Evolutionary conservation across 2,113 vertebrate genomes (phyloP).

Genomic region (Epinephelus cyanopodus): DNA sequence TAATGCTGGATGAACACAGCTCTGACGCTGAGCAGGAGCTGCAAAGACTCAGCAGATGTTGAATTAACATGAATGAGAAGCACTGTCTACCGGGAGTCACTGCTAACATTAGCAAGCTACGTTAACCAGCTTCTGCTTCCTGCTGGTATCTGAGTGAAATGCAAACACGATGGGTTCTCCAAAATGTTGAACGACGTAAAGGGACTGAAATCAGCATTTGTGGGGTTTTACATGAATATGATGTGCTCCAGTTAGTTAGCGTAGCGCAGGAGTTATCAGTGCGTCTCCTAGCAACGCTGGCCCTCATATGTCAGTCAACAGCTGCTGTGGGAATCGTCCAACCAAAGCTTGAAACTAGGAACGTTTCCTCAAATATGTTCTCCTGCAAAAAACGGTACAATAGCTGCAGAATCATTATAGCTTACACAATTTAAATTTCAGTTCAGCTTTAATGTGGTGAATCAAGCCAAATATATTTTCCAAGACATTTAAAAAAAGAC

Average conservation of each 20-base stretch:
- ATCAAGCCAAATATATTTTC: constrained; percentile 6
- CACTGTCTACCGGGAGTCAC: no score
- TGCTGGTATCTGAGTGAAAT: no score
- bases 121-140: no score
- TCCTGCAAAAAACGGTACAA: background rate
- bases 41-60: no score
- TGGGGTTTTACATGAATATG: no score
- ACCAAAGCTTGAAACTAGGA: background rate
- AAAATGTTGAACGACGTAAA: no score
- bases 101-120: no score
- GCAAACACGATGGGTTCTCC: no score
- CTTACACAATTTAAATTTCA: background rate
- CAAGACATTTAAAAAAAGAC: constrained; percentile 7
- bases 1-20: no score
- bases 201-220: no score
- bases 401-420: background rate
- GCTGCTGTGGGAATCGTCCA: background rate
- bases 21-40: no score
- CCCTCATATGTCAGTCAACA: background rate
- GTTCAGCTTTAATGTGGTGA: background rate
- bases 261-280: background rate
- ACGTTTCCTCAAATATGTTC: background rate
- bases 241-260: background rate
- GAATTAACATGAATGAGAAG: no score
- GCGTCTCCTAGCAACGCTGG: background rate